Evolutionary conservation across 2,113 vertebrate species (phyloP).

Genomic region (Eptatretus burgeri): DNA sequence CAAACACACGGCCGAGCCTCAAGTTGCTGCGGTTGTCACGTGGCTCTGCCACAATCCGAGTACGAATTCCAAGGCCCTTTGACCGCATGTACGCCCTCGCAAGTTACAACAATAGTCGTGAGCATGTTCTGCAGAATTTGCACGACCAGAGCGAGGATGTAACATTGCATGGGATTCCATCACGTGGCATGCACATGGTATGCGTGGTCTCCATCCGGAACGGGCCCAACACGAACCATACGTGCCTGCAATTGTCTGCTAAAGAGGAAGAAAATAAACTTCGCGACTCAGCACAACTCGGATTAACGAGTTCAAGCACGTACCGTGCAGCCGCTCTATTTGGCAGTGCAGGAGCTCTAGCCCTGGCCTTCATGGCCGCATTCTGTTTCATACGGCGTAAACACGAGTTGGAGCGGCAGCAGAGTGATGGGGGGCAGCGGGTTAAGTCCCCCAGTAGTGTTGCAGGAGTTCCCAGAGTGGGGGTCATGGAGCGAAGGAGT

Average conservation of each 20-base stretch:
- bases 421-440: too few species aligned
- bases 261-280: background rate
- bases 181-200: conserved; percentile 6
- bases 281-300: too few species aligned
- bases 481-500: too few species aligned
- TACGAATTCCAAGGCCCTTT: background rate
- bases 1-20: background rate
- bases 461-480: too few species aligned
- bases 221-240: conserved; percentile 5
- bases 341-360: too few species aligned
- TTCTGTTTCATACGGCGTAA: too few species aligned
- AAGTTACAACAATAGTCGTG: conserved; percentile 5
- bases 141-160: conserved; percentile 2
- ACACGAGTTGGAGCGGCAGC: too few species aligned
- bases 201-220: conserved; percentile 8
- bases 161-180: background rate
- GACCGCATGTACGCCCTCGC: conserved; percentile 1
- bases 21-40: background rate
- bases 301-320: too few species aligned
- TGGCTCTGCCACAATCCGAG: conserved; percentile 5
- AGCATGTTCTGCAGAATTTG: conserved; percentile 3
- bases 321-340: too few species aligned
- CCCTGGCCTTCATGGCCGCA: too few species aligned
- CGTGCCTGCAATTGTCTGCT: conserved; percentile 6
- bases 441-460: too few species aligned